Evolutionary conservation across 2,888 invertebrate genomes (phyloP), one percentile per base, ranked within the genome.

Genomic region (Neuroscelio doddi): DNA sequence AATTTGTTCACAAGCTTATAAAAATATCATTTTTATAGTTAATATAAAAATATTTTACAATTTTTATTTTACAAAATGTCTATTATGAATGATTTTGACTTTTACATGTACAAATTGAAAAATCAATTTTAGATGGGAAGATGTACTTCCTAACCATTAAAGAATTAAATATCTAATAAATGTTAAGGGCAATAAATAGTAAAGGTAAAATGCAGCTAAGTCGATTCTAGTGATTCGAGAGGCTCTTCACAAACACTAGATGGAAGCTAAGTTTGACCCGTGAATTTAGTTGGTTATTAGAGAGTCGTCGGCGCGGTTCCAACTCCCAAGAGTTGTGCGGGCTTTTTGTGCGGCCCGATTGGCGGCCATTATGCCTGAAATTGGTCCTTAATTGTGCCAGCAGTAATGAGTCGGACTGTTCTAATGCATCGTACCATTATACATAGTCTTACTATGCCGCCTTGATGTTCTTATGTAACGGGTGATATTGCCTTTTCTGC

Each of bases 361-460:
- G 80, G 77, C 76, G 72, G 77, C 75, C 79, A 81, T 82, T 81
- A 82, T 78, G 76, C 69, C 71, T 71, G 71, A 81, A 81, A 82
- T 82, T 82, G 80, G 80, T 78, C 78, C 82, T 82, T 82, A 82
- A 82, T 82, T 82, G 80, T 79, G 79, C 72, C 72, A 74, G 75
- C 74, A 73, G 77, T 82, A 81, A 82, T 81, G 81, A 82, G 80
- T 76, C 74, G 70, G 79, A 77, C 70, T 78, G 75, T 74, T 78
- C 78, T 80, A 80, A 80, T 80, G 79, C 78, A 79, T 78, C 79
- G 73, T 68, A 71, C 73, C 61, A 59, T 65, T 65, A 68, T 59
- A 71, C 75, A 70, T 68, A 55, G 51, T 67, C 71, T 65, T 67
- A 45, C 47, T 47, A 17, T 57, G 59, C 62, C 56, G 51, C 59